These are phyloP conservation scores for Drosophila rellima DNA, from an alignment of 2,888 invertebrate genomes.

Conservation along the genomic window DNA sequence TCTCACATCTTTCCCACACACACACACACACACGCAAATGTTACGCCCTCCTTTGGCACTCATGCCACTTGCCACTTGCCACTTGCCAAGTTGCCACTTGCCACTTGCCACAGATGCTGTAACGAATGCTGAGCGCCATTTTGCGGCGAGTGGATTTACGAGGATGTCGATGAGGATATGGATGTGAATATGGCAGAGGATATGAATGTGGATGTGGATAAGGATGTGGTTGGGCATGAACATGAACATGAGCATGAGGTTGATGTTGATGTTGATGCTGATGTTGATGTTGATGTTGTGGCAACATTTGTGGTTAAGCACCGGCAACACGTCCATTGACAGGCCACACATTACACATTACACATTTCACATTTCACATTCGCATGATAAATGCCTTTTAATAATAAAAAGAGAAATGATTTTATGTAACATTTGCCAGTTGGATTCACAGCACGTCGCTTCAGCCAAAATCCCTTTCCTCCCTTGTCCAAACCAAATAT, in stretches of 20 bases:
- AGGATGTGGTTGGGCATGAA: background rate
- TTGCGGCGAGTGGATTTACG: conserved; percentile 72
- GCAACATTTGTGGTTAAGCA: conserved; percentile 80
- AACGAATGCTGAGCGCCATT: conserved; percentile 78
- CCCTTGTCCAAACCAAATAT: background rate
- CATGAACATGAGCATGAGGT: background rate
- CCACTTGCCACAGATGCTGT: conserved; percentile 62
- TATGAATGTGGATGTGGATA: conserved; percentile 18
- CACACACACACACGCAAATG: conserved; percentile 57
- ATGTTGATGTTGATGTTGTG: conserved; percentile 42
- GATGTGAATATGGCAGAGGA: background rate
- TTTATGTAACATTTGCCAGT: conserved; percentile 37
- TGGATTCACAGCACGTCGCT: conserved; percentile 8
- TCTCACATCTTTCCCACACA: conserved; percentile 53
- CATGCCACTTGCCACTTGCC: conserved; percentile 18
- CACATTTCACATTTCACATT: too few species aligned
- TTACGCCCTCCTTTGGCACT: conserved; percentile 43
- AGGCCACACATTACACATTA: too few species aligned
- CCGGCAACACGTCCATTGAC: conserved; percentile 69
- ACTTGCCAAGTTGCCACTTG: conserved; percentile 53
- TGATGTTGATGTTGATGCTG: conserved; percentile 29
- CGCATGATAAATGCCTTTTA: conserved; percentile 79
- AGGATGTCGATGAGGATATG: conserved; percentile 47
- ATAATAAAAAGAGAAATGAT: conserved; percentile 66
- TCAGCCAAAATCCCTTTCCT: background rate